Percentiles rank a stretch among this genome's conserved stretches.
phyloP scores from a whole-genome alignment of 2,113 vertebrate genomes.

The Myiozetetes cayanensis region DNA sequence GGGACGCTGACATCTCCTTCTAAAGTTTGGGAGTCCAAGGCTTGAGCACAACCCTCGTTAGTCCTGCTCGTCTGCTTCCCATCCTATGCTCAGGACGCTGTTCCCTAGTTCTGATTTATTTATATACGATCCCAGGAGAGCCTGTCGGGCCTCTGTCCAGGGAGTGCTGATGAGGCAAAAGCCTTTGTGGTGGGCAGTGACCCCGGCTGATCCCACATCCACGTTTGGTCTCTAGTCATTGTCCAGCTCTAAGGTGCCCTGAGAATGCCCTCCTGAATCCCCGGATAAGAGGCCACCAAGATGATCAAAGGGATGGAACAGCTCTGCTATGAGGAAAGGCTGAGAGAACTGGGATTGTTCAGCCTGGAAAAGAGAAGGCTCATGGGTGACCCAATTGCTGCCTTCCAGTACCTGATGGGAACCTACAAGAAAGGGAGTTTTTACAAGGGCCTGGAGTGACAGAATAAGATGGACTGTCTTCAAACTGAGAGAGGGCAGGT shows the following conservation, averaged over 20 bases:
- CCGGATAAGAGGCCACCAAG: no score
- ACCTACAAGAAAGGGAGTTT: no score
- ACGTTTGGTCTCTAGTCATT: not conserved
- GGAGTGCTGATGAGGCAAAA: not conserved
- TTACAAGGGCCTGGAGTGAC: not conserved
- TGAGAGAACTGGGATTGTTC: not conserved
- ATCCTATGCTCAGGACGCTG: accelerated
- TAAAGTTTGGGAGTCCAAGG: not conserved
- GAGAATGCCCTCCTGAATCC: not conserved
- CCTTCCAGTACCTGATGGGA: not conserved
- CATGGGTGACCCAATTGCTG: no score
- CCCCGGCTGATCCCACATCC: no score
- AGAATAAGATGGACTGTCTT: not conserved
- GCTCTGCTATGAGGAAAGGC: not conserved
- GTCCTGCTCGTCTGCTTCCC: not conserved
- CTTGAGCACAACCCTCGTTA: accelerated
- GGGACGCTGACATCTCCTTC: not conserved
- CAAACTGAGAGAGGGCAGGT: not conserved
- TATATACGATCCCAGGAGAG: not conserved
- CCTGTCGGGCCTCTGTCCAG: not conserved
- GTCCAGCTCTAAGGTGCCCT: not conserved
- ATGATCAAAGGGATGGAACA: not conserved
- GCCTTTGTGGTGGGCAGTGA: not conserved
- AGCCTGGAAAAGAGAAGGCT: not conserved
- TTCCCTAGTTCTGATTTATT: not conserved